Evolutionary conservation across 2,888 invertebrate genomes (phyloP).

Genomic region (Reticulitermes lucifugus): DNA sequence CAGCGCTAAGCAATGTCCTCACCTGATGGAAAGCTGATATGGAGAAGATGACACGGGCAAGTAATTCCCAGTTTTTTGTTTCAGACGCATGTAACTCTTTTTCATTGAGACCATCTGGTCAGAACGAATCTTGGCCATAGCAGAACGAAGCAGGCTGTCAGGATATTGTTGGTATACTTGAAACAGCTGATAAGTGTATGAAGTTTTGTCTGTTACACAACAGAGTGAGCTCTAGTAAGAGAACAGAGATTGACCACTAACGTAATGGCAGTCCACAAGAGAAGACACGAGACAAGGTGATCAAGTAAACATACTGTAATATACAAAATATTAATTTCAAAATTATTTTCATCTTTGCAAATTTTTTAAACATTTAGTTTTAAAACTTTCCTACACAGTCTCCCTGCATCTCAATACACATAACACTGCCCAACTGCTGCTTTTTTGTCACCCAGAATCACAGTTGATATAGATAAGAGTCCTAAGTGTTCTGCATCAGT

Average conservation of each 20-base stretch:
- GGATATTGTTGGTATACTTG: slow-evolving; percentile 79
- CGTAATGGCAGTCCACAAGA: too few species aligned
- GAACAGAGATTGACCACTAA: not conserved
- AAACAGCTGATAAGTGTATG: slow-evolving; percentile 75
- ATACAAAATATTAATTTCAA: too few species aligned
- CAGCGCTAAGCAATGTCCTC: slow-evolving; percentile 31
- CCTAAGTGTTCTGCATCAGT: too few species aligned
- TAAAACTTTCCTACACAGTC: too few species aligned
- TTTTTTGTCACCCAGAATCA: too few species aligned
- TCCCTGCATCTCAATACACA: too few species aligned
- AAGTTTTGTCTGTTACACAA: slow-evolving; percentile 71
- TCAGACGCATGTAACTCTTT: slow-evolving; percentile 61
- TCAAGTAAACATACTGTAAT: too few species aligned
- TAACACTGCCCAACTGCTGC: too few species aligned
- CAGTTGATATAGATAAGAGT: too few species aligned
- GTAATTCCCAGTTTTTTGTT: slow-evolving; percentile 63
- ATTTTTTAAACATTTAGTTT: too few species aligned
- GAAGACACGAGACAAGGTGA: too few species aligned
- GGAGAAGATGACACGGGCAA: slow-evolving; percentile 66
- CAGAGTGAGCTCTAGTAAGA: slow-evolving; percentile 73
- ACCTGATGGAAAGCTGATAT: slow-evolving; percentile 64
- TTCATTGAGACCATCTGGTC: slow-evolving; percentile 72
- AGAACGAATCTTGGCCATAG: slow-evolving; percentile 70
- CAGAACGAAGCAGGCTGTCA: slow-evolving; percentile 71
- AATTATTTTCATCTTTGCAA: too few species aligned